Percentiles rank a stretch among this genome's conserved stretches.
These are phyloP conservation scores for Melinaea menophilus DNA, from an alignment of 2,888 invertebrate species.

Conservation along the genomic window DNA sequence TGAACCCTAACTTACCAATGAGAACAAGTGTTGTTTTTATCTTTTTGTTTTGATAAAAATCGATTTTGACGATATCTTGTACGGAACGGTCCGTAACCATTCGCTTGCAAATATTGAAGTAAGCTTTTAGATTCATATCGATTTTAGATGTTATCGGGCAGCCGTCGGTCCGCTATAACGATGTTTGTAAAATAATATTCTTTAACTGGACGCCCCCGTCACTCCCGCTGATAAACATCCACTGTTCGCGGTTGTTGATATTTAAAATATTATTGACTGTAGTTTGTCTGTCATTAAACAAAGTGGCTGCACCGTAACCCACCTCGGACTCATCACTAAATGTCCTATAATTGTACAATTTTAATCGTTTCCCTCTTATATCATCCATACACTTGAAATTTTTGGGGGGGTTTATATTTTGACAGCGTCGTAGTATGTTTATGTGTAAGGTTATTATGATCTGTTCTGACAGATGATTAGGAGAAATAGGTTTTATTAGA, in stretches of 20 bases:
- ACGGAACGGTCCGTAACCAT: background rate
- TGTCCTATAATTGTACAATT: conserved; percentile 40
- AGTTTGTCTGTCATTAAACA: background rate
- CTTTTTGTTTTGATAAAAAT: conserved; percentile 16
- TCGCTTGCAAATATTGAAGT: conserved; percentile 18
- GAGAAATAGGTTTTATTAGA: background rate
- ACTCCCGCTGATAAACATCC: background rate
- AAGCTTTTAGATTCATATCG: conserved; percentile 41
- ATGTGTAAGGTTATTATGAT: background rate
- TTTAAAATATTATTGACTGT: conserved; percentile 6
- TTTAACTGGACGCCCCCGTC: conserved; percentile 26
- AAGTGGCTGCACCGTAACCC: conserved; percentile 24
- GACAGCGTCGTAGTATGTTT: background rate
- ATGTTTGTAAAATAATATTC: conserved; percentile 60
- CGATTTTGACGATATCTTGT: conserved; percentile 14
- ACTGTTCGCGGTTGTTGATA: conserved; percentile 6
- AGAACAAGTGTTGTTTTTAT: conserved; percentile 25
- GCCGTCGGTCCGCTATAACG: conserved; percentile 54
- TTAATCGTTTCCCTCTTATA: background rate
- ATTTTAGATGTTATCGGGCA: conserved; percentile 54
- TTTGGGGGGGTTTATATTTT: background rate
- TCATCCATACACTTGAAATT: background rate
- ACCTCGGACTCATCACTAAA: conserved; percentile 45
- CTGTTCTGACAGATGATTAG: background rate
- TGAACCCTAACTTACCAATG: conserved; percentile 45